Evolutionary conservation across 2,888 invertebrate genomes (phyloP), one percentile per base, ranked within the genome.

Genomic region (Napeogenes sylphis): DNA sequence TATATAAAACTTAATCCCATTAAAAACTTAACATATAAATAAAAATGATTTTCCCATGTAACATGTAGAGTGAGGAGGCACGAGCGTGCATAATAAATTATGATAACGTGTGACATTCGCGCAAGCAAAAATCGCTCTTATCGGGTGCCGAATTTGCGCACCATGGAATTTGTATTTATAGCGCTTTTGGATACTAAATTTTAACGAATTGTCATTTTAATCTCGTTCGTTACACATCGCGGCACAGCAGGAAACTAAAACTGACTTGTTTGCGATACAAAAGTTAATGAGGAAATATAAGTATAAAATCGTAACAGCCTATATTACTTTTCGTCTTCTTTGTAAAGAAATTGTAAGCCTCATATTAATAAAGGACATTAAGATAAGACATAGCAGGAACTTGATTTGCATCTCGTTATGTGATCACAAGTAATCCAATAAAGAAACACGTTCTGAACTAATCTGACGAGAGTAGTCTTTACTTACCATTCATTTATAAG

Each of bases 41-140:
- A 69, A 66, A 64, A 62, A 63, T 59, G 57, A 62, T 63, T 55
- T 66, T 66, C 62, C 63, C 63, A 45, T 68, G 63, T 58, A 63
- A 63, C 62, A 56, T 55, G 55, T 54, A 56, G 51, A 58, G 62
- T 45, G 55, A 60, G 56, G 73, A 78, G 78, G 78, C 78, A 77
- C 75, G 71, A 68, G 72, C 63, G 70, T 68, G 65, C 71, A 64
- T 75, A 78, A 79, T 82, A 82, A 81, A 81, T 81, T 77, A 77
- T 74, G 77, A 80, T 78, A 80, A 72, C 76, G 73, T 62, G 74
- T 73, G 75, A 70, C 73, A 70, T 74, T 75, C 72, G 65, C 67
- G 70, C 73, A 68, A 70, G 70, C 73, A 74, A 74, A 72, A 71
- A 68, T 68, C 71, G 66, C 72, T 75, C 78, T 81, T 85, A 85